These are phyloP conservation scores for Drosophila affinis DNA, from an alignment of 2,888 invertebrate genomes.

Conservation along the genomic window DNA sequence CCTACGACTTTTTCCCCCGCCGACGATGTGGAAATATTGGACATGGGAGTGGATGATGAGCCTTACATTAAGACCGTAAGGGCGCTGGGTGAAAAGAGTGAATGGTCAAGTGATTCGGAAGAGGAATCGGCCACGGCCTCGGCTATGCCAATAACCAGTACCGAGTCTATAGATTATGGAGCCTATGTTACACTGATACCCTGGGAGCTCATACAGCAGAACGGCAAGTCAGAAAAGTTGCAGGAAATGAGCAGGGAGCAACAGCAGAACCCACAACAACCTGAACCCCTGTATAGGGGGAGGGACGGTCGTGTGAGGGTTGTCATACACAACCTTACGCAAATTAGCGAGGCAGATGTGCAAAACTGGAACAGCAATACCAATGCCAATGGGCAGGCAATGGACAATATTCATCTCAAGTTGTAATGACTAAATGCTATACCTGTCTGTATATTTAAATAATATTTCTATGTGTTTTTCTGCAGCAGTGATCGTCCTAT, in stretches of 20 bases:
- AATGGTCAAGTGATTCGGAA: constrained; percentile 68
- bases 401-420: constrained; percentile 76
- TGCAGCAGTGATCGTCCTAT: constrained; percentile 81
- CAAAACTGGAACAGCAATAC: constrained; percentile 70
- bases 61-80: constrained; percentile 58
- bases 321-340: constrained; percentile 88
- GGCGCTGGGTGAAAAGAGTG: constrained; percentile 55
- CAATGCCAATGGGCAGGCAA: constrained; percentile 38
- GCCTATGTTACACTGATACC: constrained; percentile 72
- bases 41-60: constrained; percentile 55
- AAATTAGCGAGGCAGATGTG: constrained; percentile 84
- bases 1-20: constrained; percentile 50
- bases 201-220: constrained; percentile 80
- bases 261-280: constrained; percentile 19
- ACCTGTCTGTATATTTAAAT: too few species aligned
- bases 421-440: constrained; percentile 60
- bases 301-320: constrained; percentile 86
- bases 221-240: constrained; percentile 76
- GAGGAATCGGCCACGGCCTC: constrained; percentile 56
- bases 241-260: constrained; percentile 47
- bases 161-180: constrained; percentile 61
- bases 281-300: constrained; percentile 50
- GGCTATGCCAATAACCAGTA: constrained; percentile 23
- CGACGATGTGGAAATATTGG: constrained; percentile 71
- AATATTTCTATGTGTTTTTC: neutral